Base-by-base conservation (phyloP, 2,797 vertebrate genomes). In the Clarias platycephalus region DNA sequence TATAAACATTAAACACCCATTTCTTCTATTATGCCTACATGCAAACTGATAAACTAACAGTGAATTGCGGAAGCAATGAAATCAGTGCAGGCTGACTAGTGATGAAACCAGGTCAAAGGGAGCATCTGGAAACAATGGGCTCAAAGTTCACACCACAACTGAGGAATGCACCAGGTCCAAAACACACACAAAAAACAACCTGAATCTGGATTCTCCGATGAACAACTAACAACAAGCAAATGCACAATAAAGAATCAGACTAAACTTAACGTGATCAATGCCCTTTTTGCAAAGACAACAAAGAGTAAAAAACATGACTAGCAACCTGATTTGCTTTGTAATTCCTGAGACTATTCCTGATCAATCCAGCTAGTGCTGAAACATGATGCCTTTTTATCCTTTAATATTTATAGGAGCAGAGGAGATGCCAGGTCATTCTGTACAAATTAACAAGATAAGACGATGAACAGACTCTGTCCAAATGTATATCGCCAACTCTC, bases 71-170 rank as follows among this genome's bases (percentile, higher is more conserved):
- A 67, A 81, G 31, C 10, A 58, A 13, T 3, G 24, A 70, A 22
- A 37, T 68, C 16, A 34, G 26, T 40, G 26, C 13, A 24, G 64
- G 40, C 60, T 80, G 40, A 24, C 34, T 37, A 57, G 28, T 58
- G 55, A 64, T 53, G 80, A 82, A 82, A 34, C 16, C 28, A 37
- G 66, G 80, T 70, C 53, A 70, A 70, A 70, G 31, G 64, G 80
- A 37, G 34, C 53, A 62, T 71, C 24, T 15, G 18, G 9, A 26
- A 34, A 60, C 66, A 68, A 68, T 37, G 26, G 40, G 49, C 26
- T 7, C 79, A 81, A 81, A 81, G 63, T 49, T 81, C 57, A 20
- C 20, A 24, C 31, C 16, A 16, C 34, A 40, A 28, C 3, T 28
- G 18, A 28, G 18, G 40, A 66, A 64, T 3, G 62, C 9, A 53